Evolutionary conservation across 1,140 invertebrate genomes (phyloP), one percentile per base, ranked within the genome.

Genomic region (Caenorhabditis latens): DNA sequence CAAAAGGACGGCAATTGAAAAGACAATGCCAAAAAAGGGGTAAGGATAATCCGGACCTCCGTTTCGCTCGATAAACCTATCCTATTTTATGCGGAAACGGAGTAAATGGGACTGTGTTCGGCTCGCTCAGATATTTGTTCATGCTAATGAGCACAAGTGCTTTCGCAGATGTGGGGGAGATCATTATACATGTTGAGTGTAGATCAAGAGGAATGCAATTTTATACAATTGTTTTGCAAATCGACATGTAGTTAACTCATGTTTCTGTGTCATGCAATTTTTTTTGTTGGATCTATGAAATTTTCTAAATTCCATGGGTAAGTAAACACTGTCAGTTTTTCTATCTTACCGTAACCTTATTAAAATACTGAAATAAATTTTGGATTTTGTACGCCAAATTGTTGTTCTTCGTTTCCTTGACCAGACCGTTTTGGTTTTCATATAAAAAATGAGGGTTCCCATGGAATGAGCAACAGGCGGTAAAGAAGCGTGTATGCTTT

Each of bases 401-500:
- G 0, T 75, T 46, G 24, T 24, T 32, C 42, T 42, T 75, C 71
- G 21, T 42, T 46, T 2, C 6, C 19, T 9, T 83, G 4, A 50
- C 43, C 2, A 42, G 42, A 16, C 9, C 16, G 1, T 53, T 13
- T 16, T 4, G 16, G 9, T 53, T 53, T 53, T 9, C 50, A 13
- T 32, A 53, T 16, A 14, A 11, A 53, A 53, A 14, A 53, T 14
- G 50, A 16, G 13, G 14, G 24, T 50, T 79, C 21, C 11, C 71
- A 79, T 32, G 71, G 71, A 79, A 50, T 79, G 19, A 50, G 21
- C 71, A 79, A 79, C 71, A 79, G 71, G 71, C 71, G 71, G 71
- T 79, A 79, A 79, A 79, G 43, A 79, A 79, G 71, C 46, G 71
- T 79, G 71, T 71, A 32, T 71, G 71, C 71, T 79, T 79, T 79